Percentiles rank a stretch among this genome's conserved stretches.
phyloP scores from a whole-genome alignment of 2,888 invertebrate species.

The Hipparchia sbordonii region DNA sequence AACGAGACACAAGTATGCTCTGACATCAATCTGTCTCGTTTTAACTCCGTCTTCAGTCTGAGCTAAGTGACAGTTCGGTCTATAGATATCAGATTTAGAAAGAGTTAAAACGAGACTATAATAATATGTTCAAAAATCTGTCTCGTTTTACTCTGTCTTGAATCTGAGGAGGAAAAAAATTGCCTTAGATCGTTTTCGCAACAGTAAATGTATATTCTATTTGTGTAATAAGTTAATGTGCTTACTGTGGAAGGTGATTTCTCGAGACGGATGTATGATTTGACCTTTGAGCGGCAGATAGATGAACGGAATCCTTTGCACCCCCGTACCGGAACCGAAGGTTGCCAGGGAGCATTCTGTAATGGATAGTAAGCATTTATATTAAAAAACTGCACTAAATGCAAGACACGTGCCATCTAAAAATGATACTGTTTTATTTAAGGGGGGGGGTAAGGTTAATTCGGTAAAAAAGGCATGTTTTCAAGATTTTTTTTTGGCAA shows the following conservation, averaged over 20 bases:
- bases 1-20: too few species aligned
- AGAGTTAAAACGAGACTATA: too few species aligned
- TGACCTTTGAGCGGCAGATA: constrained; percentile 93
- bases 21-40: too few species aligned
- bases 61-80: neutral
- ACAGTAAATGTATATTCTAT: neutral
- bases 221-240: constrained; percentile 20
- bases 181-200: neutral
- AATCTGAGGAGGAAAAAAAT: neutral
- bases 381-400: neutral
- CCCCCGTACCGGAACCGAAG: constrained; percentile 86
- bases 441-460: too few species aligned
- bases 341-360: constrained; percentile 91
- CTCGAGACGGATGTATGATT: constrained; percentile 93
- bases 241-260: constrained; percentile 91
- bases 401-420: neutral
- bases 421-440: too few species aligned
- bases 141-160: too few species aligned
- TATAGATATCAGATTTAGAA: too few species aligned
- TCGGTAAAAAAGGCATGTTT: too few species aligned
- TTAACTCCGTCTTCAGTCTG: too few species aligned
- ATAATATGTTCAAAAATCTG: too few species aligned
- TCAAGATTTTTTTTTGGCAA: too few species aligned
- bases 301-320: constrained; percentile 93
- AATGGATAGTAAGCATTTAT: constrained; percentile 6